phyloP scores from a whole-genome alignment of 2,888 invertebrate genomes.

The Hydrotaea diabolus region DNA sequence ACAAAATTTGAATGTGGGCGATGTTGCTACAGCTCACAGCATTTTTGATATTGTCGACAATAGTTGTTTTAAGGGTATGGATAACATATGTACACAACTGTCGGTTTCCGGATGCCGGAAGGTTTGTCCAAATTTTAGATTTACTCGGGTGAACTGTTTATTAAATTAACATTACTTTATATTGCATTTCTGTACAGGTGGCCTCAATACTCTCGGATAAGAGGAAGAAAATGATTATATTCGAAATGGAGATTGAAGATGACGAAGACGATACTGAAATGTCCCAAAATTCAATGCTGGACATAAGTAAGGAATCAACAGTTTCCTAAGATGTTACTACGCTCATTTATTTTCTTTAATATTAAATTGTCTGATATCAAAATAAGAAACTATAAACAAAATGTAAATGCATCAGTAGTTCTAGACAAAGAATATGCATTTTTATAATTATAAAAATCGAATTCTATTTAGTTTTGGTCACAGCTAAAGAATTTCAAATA shows the following conservation, averaged over 20 bases:
- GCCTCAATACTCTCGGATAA: constrained; percentile 92
- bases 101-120: constrained; percentile 91
- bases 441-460: constrained; percentile 1
- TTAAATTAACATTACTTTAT: no score
- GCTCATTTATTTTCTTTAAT: not conserved
- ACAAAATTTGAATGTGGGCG: constrained; percentile 73
- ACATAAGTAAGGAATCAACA: constrained; percentile 79
- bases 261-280: constrained; percentile 91
- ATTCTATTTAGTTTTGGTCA: not conserved
- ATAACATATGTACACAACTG: constrained; percentile 85
- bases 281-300: constrained; percentile 78
- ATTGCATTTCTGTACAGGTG: constrained; percentile 81
- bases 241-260: constrained; percentile 96
- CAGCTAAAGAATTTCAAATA: not conserved
- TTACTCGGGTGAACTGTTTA: not conserved
- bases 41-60: constrained; percentile 82
- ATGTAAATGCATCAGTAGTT: not conserved
- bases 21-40: constrained; percentile 81
- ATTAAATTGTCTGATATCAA: not conserved
- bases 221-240: constrained; percentile 89
- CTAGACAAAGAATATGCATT: not conserved
- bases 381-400: not conserved
- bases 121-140: constrained; percentile 67
- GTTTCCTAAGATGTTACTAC: constrained; percentile 55
- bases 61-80: constrained; percentile 82